A percentile compares a stretch with the other conserved stretches of the same genome.
phyloP scores from a whole-genome alignment of 2,888 invertebrate species.

The Drosophila testacea region DNA sequence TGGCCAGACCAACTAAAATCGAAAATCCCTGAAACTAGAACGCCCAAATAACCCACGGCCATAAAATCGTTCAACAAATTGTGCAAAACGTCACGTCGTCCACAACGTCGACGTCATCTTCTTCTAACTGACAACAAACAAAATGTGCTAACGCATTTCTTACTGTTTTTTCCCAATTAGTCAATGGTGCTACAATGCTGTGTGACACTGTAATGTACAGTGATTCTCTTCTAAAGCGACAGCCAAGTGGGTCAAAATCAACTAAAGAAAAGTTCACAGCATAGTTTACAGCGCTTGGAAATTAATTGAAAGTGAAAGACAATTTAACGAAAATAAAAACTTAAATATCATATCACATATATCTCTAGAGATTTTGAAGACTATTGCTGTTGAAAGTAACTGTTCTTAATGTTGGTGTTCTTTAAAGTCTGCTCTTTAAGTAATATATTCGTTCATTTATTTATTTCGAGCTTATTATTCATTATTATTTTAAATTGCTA shows the following conservation, averaged over 20 bases:
- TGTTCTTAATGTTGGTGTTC: too few relatives aligned
- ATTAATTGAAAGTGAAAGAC: slow-evolving; percentile 7
- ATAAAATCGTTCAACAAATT: slow-evolving; percentile 67
- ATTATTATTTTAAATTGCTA: too few relatives aligned
- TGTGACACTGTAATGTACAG: not conserved
- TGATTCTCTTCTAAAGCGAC: not conserved
- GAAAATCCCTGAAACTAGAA: slow-evolving; percentile 62
- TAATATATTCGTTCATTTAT: too few relatives aligned
- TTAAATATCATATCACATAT: too few relatives aligned
- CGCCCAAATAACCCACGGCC: slow-evolving; percentile 58
- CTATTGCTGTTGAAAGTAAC: too few relatives aligned
- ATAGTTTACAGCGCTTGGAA: slow-evolving; percentile 31
- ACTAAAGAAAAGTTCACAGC: slow-evolving; percentile 21
- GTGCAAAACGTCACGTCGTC: slow-evolving; percentile 43
- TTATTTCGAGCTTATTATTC: too few relatives aligned
- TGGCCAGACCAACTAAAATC: slow-evolving; percentile 30
- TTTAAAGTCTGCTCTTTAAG: too few relatives aligned
- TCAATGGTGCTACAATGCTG: not conserved
- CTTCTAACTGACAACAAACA: slow-evolving; percentile 20
- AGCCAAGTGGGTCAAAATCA: slow-evolving; percentile 28
- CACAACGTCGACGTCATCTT: slow-evolving; percentile 28
- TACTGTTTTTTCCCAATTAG: slow-evolving; percentile 34
- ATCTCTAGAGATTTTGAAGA: too few relatives aligned
- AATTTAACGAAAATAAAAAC: not conserved
- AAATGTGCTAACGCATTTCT: slow-evolving; percentile 34